Percentiles rank a stretch among this genome's conserved stretches.
Evolutionary conservation across 2,888 invertebrate genomes (phyloP).

Genomic region (Drosophila fungiperda): DNA sequence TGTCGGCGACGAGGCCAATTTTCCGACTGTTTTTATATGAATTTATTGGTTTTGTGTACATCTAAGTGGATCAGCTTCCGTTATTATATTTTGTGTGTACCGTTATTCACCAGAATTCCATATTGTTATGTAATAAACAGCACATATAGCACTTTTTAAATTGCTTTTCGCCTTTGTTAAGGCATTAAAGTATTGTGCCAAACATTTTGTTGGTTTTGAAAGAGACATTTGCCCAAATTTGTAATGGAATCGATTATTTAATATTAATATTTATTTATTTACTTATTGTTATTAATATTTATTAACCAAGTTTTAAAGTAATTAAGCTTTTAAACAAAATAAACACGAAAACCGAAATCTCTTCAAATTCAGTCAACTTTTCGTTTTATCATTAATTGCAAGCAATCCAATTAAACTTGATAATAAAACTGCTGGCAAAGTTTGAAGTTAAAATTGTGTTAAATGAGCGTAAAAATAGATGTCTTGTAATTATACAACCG

Average conservation of each 20-base stretch:
- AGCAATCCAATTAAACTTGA: constrained; percentile 27
- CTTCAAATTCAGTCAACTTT: not conserved
- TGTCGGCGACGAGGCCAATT: constrained; percentile 27
- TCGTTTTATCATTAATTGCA: not conserved
- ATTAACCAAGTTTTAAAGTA: not conserved
- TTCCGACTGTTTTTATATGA: constrained; percentile 41
- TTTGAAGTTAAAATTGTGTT: constrained; percentile 21
- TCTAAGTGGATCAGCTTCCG: constrained; percentile 64
- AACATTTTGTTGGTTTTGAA: not conserved
- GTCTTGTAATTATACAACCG: constrained; percentile 13
- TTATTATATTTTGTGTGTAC: constrained; percentile 29
- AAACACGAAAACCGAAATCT: no score
- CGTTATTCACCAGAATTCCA: constrained; percentile 3
- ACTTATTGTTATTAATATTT: no score
- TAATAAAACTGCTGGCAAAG: constrained; percentile 13
- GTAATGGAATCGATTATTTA: not conserved
- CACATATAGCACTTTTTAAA: not conserved
- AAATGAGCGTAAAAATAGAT: constrained; percentile 34
- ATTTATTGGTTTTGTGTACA: constrained; percentile 67
- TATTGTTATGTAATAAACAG: not conserved
- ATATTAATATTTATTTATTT: not conserved
- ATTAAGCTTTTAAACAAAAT: not conserved
- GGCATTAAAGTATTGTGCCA: not conserved
- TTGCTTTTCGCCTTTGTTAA: not conserved
- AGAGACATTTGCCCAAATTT: not conserved